Evolutionary conservation across 1,140 invertebrate genomes (phyloP), one percentile per base, ranked within the genome.

Genomic region (Andrena cerasifolii): DNA sequence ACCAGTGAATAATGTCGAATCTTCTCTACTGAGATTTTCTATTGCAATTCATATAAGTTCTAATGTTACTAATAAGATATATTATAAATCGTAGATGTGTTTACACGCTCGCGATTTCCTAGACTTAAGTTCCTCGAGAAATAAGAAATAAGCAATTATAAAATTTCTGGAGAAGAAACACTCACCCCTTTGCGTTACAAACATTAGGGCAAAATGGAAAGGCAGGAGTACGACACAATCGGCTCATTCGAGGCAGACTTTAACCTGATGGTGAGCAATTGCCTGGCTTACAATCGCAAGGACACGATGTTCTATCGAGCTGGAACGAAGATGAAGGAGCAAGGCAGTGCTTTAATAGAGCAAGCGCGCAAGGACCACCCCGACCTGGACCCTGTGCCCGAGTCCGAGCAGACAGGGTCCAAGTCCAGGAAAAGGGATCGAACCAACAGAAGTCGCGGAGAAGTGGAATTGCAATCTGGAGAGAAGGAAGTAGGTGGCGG

Each of bases 241-340:
- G 95, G 96, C 67, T 94, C 96, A 21, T 96, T 99, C 87, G 96
- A 98, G 89, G 92, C 92, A 1, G 99, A 99, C 93, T 99, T 99
- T 89, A 95, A 96, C 86, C 93, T 99, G 0, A 99, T 99, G 96
- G 97, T 99, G 36, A 95, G 95, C 67, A 99, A 99, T 90, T 99
- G 98, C 90, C 93, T 98, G 72, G 96, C 96, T 0, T 99, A 99
- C 88, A 99, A 99, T 93, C 96, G 97, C 67, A 98, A 98, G 90
- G 98, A 98, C 85, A 99, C 98, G 0, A 95, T 97, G 81, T 96
- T 96, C 87, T 96, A 96, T 91, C 95, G 96, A 77, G 96, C 97
- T 8, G 98, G 96, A 18, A 93, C 97, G 0, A 97, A 96, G 86
- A 96, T 99, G 95, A 94, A 96, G 59, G 97, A 99, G 84, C 96